Evolutionary conservation across 2,888 invertebrate genomes (phyloP).

Genomic region (Lepidocyrtoides sp.): DNA sequence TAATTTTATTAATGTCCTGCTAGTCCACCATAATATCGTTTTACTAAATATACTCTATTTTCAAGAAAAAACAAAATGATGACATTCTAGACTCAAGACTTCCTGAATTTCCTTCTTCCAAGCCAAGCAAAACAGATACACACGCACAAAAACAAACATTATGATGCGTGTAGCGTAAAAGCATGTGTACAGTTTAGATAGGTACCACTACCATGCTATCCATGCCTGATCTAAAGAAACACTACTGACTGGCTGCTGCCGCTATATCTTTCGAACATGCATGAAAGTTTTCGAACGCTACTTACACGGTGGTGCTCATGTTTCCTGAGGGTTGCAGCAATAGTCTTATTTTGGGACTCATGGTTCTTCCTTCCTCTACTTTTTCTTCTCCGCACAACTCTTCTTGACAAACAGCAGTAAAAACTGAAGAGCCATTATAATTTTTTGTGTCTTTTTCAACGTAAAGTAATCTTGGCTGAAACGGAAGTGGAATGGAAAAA

Average conservation of each 20-base stretch:
- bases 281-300: too few relatives aligned
- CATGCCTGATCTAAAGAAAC: too few relatives aligned
- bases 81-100: not conserved
- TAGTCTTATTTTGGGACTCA: not conserved
- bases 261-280: too few relatives aligned
- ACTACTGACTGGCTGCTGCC: not conserved
- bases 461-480: not conserved
- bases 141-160: not conserved
- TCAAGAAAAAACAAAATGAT: not conserved
- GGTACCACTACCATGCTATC: not conserved
- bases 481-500: slow-evolving; percentile 44
- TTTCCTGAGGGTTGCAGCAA: too few relatives aligned
- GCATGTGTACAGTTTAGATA: not conserved
- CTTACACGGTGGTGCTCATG: too few relatives aligned
- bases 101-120: not conserved
- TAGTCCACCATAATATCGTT: too few relatives aligned
- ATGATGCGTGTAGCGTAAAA: slow-evolving; percentile 4
- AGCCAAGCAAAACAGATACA: not conserved
- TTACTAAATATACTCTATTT: too few relatives aligned
- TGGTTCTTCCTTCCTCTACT: not conserved
- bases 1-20: too few relatives aligned
- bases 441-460: slow-evolving; percentile 41
- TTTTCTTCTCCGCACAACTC: not conserved
- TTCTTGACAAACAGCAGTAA: not conserved
- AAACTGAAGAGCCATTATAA: slow-evolving; percentile 35